phyloP scores from a whole-genome alignment of 2,888 invertebrate species.

The Caenorhabditis sp. region DNA sequence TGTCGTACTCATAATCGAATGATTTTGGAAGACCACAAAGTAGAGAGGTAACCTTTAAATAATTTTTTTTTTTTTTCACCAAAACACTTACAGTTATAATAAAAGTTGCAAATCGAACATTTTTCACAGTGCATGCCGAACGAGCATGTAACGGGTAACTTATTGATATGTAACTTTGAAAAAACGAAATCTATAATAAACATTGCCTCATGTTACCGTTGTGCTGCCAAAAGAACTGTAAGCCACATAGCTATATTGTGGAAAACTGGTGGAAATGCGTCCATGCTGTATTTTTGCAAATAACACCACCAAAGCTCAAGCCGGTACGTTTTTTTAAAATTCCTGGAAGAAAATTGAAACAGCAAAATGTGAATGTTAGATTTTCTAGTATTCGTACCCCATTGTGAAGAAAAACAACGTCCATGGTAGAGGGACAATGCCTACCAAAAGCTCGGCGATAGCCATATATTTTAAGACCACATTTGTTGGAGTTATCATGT shows the following conservation, averaged over 20 bases:
- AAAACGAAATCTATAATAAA: slow-evolving; percentile 2
- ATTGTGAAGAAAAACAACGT: slow-evolving; percentile 82
- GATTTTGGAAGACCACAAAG: slow-evolving; percentile 89
- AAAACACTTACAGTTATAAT: slow-evolving; percentile 84
- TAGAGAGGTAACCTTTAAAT: slow-evolving; percentile 83
- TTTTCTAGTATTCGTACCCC: slow-evolving; percentile 47
- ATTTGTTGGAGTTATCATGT: slow-evolving; percentile 84
- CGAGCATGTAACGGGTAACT: slow-evolving; percentile 92
- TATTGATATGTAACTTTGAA: slow-evolving; percentile 88
- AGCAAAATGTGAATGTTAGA: too few relatives aligned
- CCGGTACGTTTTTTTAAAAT: slow-evolving; percentile 60
- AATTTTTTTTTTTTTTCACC: background rate
- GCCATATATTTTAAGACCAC: slow-evolving; percentile 86
- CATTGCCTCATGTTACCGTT: too few relatives aligned
- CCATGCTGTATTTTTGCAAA: slow-evolving; percentile 77
- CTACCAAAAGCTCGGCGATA: slow-evolving; percentile 92
- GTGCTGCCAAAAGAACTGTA: slow-evolving; percentile 90
- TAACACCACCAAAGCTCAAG: slow-evolving; percentile 78
- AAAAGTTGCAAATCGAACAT: slow-evolving; percentile 84
- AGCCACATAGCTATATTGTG: slow-evolving; percentile 96
- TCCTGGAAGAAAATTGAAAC: slow-evolving; percentile 66
- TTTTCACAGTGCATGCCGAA: slow-evolving; percentile 84
- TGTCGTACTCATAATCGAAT: slow-evolving; percentile 85
- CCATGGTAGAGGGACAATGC: slow-evolving; percentile 91
- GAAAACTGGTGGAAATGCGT: slow-evolving; percentile 84